phyloP scores from a whole-genome alignment of 2,113 vertebrate species.

The Ginglymostoma cirratum region DNA sequence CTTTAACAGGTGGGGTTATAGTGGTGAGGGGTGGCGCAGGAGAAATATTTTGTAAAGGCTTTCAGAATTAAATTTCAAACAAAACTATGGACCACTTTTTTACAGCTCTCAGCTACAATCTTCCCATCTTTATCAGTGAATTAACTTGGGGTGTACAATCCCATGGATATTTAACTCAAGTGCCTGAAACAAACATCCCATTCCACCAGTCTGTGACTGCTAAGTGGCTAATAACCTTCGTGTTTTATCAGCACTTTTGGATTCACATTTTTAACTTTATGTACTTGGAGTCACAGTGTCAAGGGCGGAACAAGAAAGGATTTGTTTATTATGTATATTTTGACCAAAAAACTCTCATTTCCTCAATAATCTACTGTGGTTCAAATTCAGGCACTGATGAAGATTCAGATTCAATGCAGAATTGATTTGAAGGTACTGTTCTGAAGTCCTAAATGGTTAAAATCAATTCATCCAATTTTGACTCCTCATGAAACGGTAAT shows the following conservation, averaged over 20 bases:
- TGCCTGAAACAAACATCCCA: neutral
- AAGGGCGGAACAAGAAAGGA: neutral
- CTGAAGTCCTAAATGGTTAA: neutral
- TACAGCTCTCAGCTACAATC: neutral
- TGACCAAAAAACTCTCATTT: neutral
- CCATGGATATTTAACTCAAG: neutral
- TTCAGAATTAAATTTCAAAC: slow-evolving; percentile 7
- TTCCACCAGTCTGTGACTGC: neutral
- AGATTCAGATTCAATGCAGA: too few species aligned
- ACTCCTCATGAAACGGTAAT: neutral
- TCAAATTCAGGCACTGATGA: neutral
- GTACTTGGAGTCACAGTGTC: neutral
- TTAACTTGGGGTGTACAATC: neutral
- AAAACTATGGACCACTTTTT: neutral
- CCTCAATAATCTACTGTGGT: too few species aligned
- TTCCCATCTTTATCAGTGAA: neutral
- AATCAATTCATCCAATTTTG: neutral
- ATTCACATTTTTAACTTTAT: neutral
- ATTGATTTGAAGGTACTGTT: neutral
- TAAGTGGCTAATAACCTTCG: neutral
- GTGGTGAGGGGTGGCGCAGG: neutral
- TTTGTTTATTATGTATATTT: neutral
- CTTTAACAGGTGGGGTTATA: neutral
- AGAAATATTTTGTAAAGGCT: slow-evolving; percentile 11
- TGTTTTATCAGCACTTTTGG: neutral